These are phyloP conservation scores for Todus mexicanus DNA, from an alignment of 2,797 vertebrate genomes.

Conservation along the genomic window DNA sequence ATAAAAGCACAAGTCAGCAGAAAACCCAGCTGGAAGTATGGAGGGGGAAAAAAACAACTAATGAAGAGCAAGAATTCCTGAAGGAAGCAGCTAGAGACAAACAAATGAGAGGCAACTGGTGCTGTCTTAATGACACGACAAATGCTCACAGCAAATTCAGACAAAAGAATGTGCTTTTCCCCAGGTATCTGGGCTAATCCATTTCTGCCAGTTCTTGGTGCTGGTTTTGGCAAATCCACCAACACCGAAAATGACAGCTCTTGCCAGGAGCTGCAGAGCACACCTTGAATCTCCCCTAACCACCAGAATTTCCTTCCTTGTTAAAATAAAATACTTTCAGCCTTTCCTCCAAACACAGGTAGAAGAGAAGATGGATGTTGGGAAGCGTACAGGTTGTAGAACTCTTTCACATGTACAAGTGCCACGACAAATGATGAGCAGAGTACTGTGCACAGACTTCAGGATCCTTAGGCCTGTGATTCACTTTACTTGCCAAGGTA, in stretches of 20 bases:
- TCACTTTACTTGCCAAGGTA: background rate
- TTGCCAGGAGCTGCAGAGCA: background rate
- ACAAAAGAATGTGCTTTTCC: background rate
- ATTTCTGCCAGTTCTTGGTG: background rate
- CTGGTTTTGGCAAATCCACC: background rate
- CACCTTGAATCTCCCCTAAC: background rate
- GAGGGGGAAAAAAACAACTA: background rate
- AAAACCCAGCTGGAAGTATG: background rate
- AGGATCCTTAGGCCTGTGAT: background rate
- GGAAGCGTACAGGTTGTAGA: background rate
- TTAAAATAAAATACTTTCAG: background rate
- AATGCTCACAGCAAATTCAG: background rate
- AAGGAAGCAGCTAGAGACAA: background rate
- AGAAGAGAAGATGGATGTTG: background rate
- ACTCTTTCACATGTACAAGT: background rate
- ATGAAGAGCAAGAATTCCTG: background rate
- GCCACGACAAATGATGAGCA: background rate
- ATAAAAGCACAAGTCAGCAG: background rate
- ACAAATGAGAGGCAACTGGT: background rate
- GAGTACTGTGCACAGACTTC: background rate
- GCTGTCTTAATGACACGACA: background rate
- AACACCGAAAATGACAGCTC: background rate
- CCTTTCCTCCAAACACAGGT: background rate
- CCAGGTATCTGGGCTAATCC: background rate
- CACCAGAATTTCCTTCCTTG: background rate